Conservation (phyloP, 2,797 vertebrate genomes). For the Pseudochirops corinnae region DNA sequence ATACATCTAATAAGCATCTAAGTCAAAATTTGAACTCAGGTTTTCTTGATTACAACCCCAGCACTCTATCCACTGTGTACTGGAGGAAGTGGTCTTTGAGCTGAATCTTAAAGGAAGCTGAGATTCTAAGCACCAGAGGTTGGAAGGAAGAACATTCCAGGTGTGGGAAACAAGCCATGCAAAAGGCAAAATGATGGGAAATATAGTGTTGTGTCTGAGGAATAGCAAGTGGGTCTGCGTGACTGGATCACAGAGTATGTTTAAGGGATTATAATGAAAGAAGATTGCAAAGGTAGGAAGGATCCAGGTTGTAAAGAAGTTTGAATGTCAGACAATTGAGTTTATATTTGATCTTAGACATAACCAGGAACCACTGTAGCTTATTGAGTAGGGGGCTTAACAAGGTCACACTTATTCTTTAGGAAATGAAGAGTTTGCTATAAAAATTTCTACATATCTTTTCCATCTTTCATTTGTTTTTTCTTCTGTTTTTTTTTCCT, state of each 20-base stretch:
- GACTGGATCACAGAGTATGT: not conserved
- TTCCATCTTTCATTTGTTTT: not conserved
- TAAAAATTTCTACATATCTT: not conserved
- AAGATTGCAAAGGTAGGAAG: not conserved
- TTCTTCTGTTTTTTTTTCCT: no score
- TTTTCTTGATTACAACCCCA: not conserved
- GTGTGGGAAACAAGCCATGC: not conserved
- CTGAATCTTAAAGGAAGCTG: not conserved
- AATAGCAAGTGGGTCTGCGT: not conserved
- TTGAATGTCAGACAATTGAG: not conserved
- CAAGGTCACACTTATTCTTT: not conserved
- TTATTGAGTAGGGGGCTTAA: not conserved
- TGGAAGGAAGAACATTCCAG: not conserved
- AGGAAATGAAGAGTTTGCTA: not conserved
- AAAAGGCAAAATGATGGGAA: not conserved
- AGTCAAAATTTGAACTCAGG: not conserved
- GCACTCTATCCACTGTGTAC: not conserved
- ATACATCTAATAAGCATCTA: not conserved
- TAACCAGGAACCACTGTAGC: not conserved
- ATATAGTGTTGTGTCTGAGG: not conserved
- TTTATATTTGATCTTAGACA: not conserved
- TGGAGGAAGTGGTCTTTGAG: not conserved
- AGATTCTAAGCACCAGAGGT: not conserved
- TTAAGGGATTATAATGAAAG: not conserved
- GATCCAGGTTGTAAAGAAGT: not conserved